A percentile compares a stretch with the other conserved stretches of the same genome.
Conservation (phyloP, 2,888 invertebrate genomes). For the Pseudolycoriella hygida region DNA sequence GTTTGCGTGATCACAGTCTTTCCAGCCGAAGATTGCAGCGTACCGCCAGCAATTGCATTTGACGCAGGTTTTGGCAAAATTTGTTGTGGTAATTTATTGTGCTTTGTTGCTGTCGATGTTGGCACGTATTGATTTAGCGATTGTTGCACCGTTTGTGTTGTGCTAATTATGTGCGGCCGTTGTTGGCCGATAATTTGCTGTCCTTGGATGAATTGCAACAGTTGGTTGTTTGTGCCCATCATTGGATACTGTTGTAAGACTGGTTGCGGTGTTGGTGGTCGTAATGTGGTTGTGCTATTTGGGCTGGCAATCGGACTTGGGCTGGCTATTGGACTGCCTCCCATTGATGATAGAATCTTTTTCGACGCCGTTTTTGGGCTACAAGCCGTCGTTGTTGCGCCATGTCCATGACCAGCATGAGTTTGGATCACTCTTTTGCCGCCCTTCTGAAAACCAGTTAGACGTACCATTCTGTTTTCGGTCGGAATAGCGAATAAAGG, state of each 20-base stretch:
- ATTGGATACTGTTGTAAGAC: slow-evolving; percentile 22
- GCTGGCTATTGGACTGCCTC: slow-evolving; percentile 27
- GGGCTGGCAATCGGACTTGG: slow-evolving; percentile 30
- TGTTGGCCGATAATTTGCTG: slow-evolving; percentile 14
- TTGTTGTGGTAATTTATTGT: slow-evolving; percentile 36
- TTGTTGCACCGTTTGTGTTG: slow-evolving; percentile 10
- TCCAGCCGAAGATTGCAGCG: neutral
- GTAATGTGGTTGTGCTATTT: slow-evolving; percentile 19
- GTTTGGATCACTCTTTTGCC: slow-evolving; percentile 19
- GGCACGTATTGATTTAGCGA: slow-evolving; percentile 7
- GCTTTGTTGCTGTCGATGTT: slow-evolving; percentile 17
- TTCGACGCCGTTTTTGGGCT: slow-evolving; percentile 30
- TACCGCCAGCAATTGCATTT: neutral
- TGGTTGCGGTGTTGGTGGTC: slow-evolving; percentile 26
- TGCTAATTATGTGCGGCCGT: slow-evolving; percentile 8
- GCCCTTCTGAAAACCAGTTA: slow-evolving; percentile 20
- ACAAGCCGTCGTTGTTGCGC: slow-evolving; percentile 28
- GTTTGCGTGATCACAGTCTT: slow-evolving; percentile 1
- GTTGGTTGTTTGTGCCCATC: slow-evolving; percentile 15
- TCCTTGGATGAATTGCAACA: slow-evolving; percentile 16
- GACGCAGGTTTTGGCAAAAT: slow-evolving; percentile 40
- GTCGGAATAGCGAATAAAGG: neutral
- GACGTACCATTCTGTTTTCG: neutral
- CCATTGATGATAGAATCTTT: slow-evolving; percentile 23
- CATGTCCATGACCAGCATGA: slow-evolving; percentile 24